Evolutionary conservation across 2,797 vertebrate species (phyloP).

Genomic region (Trachops cirrhosus): DNA sequence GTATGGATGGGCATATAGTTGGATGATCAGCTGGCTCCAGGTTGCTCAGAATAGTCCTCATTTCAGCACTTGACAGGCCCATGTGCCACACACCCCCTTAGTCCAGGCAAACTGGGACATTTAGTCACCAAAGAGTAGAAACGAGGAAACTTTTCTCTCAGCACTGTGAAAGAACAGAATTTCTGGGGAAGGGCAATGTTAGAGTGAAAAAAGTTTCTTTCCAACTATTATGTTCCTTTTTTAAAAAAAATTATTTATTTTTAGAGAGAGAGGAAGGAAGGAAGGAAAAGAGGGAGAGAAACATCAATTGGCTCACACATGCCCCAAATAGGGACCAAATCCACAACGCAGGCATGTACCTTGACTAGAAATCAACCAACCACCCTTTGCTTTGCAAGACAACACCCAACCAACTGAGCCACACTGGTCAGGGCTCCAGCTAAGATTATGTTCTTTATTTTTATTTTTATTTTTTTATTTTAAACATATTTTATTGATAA

Average conservation of each 20-base stretch:
- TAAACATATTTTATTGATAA: too few species aligned
- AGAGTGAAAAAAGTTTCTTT: background rate
- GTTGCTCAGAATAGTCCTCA: background rate
- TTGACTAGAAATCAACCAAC: background rate
- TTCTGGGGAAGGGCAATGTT: background rate
- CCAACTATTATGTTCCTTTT: background rate
- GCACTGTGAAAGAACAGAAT: background rate
- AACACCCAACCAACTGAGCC: background rate
- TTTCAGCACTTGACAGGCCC: background rate
- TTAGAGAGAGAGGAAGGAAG: background rate
- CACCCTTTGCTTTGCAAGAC: background rate
- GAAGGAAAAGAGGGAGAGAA: background rate
- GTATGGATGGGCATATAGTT: background rate
- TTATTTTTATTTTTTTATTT: too few species aligned
- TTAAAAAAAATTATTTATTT: background rate
- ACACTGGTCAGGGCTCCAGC: background rate
- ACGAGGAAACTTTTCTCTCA: background rate
- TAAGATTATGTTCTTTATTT: background rate
- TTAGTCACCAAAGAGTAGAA: background rate
- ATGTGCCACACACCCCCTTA: background rate
- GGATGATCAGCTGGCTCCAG: background rate
- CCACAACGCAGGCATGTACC: background rate
- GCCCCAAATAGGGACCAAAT: background rate
- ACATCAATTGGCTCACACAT: background rate
- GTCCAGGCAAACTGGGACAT: background rate